Evolutionary conservation across 1,140 invertebrate species (phyloP), one percentile per base, ranked within the genome.

Genomic region (Caenorhabditis briggsae): DNA sequence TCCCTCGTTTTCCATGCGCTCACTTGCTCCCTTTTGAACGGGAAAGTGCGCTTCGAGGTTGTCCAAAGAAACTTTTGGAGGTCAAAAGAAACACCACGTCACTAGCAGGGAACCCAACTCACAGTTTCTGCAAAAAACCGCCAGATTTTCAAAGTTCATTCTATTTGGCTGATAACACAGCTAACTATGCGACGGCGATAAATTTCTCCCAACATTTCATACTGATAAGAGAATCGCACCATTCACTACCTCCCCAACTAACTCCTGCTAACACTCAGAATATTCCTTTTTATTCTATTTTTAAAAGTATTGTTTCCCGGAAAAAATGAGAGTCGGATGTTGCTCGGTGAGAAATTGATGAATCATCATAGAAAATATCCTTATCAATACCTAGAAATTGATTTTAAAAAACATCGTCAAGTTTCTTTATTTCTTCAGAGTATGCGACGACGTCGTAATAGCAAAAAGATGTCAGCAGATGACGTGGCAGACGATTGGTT

Each of bases 151-250:
- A 61, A 61, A 61, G 59, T 61, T 61, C 59, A 61, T 5, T 5
- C 11, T 61, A 6, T 46, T 16, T 18, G 43, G 5, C 18, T 70
- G 41, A 11, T 78, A n/a, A 78, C 12, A 53, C 8, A 50, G 70
- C 53, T 78, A 78, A 78, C 70, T 78, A 78, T 78, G 70, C 46
- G 70, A 23, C 46, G 46, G 6, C 46, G 46, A 78, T 78, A 78
- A 78, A 78, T 78, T 78, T 78, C 11, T 5, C 11, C 25, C 43
- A 70, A 9, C 20, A n/a, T 25, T 46, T 70, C n/a, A n/a, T 18
- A 50, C 12, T 78, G 64, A 70, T 70, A 70, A 70, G 64, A 70
- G 33, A 70, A 70, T 46, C 33, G 25, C 46, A 41, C 70, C 64
- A 70, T 70, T 70, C 23, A 53, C 23, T 46, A 7, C 23, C 46